Conservation (phyloP, 2,888 invertebrate genomes). For the Oscheius myriophilus region DNA sequence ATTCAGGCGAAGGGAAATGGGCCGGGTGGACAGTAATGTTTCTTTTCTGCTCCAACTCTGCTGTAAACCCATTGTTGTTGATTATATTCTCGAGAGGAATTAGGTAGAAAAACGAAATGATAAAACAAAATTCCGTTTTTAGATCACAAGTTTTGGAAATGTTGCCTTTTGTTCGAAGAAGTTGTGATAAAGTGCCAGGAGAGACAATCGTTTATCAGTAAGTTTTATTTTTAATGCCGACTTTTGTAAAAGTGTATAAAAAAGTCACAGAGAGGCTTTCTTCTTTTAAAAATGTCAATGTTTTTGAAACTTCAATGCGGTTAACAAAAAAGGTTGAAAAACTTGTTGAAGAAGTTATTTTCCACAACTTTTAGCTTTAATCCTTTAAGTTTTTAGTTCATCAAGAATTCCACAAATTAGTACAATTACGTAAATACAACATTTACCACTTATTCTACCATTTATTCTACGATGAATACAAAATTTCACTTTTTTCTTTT, state of each 20-base stretch:
- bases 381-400: no score
- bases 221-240: slow-evolving; percentile 14
- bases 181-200: slow-evolving; percentile 6
- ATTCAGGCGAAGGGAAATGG: slow-evolving; percentile 64
- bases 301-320: no score
- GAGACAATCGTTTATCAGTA: slow-evolving; percentile 27
- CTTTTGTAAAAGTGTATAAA: no score
- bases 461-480: no score
- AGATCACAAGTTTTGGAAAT: slow-evolving; percentile 20
- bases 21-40: slow-evolving; percentile 66
- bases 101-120: slow-evolving; percentile 38
- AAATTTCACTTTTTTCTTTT: not conserved
- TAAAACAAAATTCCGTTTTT: not conserved
- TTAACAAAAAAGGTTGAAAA: no score
- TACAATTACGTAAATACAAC: no score
- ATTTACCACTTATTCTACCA: no score
- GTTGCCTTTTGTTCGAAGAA: slow-evolving; percentile 1
- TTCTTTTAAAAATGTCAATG: no score
- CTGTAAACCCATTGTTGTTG: slow-evolving; percentile 66
- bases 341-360: no score
- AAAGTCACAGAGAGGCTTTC: no score
- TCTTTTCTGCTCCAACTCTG: slow-evolving; percentile 63
- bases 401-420: no score
- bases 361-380: no score
- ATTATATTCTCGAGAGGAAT: slow-evolving; percentile 62